phyloP scores from a whole-genome alignment of 2,113 vertebrate species.

The Prionailurus viverrinus region DNA sequence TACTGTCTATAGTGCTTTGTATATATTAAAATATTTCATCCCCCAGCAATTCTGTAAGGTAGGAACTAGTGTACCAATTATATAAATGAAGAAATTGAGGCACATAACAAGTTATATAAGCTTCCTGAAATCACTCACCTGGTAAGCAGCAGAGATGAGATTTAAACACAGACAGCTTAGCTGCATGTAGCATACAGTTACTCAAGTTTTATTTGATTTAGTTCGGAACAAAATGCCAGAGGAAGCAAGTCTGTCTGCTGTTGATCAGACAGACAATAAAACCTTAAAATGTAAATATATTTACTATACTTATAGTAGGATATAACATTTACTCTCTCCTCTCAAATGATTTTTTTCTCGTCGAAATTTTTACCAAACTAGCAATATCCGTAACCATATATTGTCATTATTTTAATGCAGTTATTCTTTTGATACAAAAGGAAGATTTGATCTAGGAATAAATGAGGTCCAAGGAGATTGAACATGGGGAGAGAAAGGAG shows the following conservation, averaged over 20 bases:
- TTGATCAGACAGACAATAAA: neutral
- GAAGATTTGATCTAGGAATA: neutral
- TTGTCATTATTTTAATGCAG: neutral
- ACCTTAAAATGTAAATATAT: neutral
- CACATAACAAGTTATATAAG: neutral
- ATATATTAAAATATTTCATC: neutral
- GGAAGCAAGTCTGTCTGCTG: neutral
- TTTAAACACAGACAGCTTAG: neutral
- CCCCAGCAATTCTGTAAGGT: neutral
- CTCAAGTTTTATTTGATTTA: neutral
- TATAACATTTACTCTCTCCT: neutral
- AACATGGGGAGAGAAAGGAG: neutral
- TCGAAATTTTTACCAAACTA: neutral
- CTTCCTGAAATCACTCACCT: neutral
- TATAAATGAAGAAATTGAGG: neutral
- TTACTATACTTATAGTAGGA: neutral
- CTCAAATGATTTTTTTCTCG: neutral
- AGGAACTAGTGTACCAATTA: neutral
- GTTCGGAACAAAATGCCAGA: neutral
- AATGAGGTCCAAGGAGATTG: neutral
- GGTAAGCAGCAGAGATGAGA: neutral
- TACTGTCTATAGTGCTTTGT: neutral
- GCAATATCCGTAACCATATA: neutral
- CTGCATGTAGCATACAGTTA: neutral
- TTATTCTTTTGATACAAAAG: neutral